Conservation (phyloP, 2,888 invertebrate species). For the Drosophila neutralis region DNA sequence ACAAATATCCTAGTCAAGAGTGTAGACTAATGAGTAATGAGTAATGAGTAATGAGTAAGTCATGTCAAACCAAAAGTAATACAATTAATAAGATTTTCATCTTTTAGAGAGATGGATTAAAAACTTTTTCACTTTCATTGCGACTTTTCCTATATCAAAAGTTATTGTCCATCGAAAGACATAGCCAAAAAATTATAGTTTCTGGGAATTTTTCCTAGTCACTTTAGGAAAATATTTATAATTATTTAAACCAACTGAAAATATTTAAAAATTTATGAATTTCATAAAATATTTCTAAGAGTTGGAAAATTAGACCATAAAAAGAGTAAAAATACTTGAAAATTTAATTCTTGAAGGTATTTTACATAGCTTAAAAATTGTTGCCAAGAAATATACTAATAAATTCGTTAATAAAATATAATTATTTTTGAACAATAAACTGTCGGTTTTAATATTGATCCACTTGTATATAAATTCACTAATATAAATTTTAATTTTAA, state of each 20-base stretch:
- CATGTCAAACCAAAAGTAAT: not conserved
- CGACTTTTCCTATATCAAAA: not conserved
- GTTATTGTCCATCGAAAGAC: not conserved
- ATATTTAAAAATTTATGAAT: not conserved
- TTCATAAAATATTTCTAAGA: not conserved
- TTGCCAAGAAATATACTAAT: not conserved
- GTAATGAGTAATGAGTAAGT: not conserved
- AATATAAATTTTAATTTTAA: too few relatives aligned
- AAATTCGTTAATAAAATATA: not conserved
- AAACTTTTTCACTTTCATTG: not conserved
- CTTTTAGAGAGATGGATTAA: not conserved
- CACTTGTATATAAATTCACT: too few relatives aligned
- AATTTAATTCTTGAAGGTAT: not conserved
- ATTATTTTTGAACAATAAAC: not conserved
- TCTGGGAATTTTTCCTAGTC: not conserved
- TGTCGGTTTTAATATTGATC: not conserved
- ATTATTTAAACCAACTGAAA: not conserved
- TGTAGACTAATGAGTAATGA: not conserved
- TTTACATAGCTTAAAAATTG: not conserved
- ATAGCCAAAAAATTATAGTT: not conserved
- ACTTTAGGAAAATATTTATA: not conserved
- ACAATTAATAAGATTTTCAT: accelerated
- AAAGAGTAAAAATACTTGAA: not conserved
- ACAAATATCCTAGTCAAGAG: not conserved
- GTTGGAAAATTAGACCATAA: not conserved